Base-by-base conservation (phyloP, 1,140 invertebrate species). In the Cydia strobilella region DNA sequence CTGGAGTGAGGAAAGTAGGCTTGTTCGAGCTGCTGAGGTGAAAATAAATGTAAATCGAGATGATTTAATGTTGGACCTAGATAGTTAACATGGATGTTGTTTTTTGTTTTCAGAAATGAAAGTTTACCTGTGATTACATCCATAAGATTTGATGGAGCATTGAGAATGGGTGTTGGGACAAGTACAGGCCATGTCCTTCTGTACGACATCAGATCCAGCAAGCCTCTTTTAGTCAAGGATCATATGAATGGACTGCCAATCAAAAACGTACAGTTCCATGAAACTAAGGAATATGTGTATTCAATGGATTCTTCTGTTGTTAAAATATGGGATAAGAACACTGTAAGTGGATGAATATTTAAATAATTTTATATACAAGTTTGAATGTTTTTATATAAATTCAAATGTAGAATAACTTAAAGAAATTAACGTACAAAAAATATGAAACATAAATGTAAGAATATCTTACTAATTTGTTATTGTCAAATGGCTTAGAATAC, bases 191-290 rank as follows among this genome's bases (percentile, higher is more conserved):
- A 99, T 94, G 94, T 99, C 35, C 93, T 99, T 3, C 88, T 99
- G 0, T 99, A 99, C 90, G 99, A 99, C 90, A 96, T 99, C 72
- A 95, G 99, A 77, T 97, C 98, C 5, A 96, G 95, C 80, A 98
- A 97, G 87, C 99, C 99, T 13, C 94, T 97, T 48, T 88, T 96
- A 35, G 93, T 98, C 0, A 99, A 99, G 93, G 98, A 99, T 94
- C 99, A 99, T 82, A 96, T 98, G 93, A 98, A 99, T 93, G 97
- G 96, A 74, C 93, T 98, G 63, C 98, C 98, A 0, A 99, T 99
- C 39, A 98, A 96, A 89, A 95, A 96, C 83, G 94, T 99, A 63
- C 96, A 97, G 71, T 99, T 98, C 84, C 97, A 98, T 87, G 93
- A 95, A 75, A 91, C 94, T 79, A 95, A 96, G 89, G 96, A 98